phyloP scores from a whole-genome alignment of 2,888 invertebrate genomes.

The Brenthis daphne region DNA sequence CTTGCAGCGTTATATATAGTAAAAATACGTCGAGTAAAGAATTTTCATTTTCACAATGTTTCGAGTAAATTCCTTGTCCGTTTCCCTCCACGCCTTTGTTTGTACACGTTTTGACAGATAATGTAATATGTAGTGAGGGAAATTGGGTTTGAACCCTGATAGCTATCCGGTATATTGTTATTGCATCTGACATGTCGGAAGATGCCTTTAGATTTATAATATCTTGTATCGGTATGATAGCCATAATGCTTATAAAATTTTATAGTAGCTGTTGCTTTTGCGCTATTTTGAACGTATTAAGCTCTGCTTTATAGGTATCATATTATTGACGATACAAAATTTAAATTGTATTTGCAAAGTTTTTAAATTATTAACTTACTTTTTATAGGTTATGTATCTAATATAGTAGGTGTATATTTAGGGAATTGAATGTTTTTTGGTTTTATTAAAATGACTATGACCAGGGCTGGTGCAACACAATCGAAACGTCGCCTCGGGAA shows the following conservation, averaged over 20 bases:
- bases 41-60: slow-evolving; percentile 46
- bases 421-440: too few relatives aligned
- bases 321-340: background rate
- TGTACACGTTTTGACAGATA: slow-evolving; percentile 63
- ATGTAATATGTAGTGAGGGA: slow-evolving; percentile 63
- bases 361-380: too few relatives aligned
- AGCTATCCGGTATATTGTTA: slow-evolving; percentile 47
- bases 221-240: slow-evolving; percentile 20
- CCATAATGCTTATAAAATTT: slow-evolving; percentile 24
- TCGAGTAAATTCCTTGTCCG: slow-evolving; percentile 45
- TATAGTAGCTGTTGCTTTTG: slow-evolving; percentile 1
- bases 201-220: slow-evolving; percentile 30
- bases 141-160: slow-evolving; percentile 56
- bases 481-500: too few relatives aligned
- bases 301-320: background rate
- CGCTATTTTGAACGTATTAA: background rate
- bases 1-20: slow-evolving; percentile 6
- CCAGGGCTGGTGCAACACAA: too few relatives aligned
- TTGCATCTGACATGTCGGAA: slow-evolving; percentile 49
- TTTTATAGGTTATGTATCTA: too few relatives aligned
- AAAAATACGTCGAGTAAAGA: slow-evolving; percentile 26
- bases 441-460: too few relatives aligned
- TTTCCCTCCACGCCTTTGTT: slow-evolving; percentile 42
- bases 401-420: too few relatives aligned
- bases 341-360: too few relatives aligned